Conservation (phyloP, 2,113 vertebrate genomes). For the Morone saxatilis region DNA sequence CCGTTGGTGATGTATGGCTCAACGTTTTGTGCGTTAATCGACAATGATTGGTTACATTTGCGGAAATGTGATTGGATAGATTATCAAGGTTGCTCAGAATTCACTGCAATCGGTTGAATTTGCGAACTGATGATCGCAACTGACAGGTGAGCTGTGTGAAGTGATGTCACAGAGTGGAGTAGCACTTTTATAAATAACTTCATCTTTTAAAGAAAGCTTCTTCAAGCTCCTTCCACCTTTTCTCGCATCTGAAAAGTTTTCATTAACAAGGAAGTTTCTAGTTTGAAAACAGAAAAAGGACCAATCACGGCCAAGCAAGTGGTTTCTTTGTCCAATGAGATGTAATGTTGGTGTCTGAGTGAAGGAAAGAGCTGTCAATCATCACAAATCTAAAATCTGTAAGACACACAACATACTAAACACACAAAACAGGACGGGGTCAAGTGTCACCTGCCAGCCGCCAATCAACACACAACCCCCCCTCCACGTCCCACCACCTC, state of each 20-base stretch:
- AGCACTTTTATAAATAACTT: no score
- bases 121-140: no score
- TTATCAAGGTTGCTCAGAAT: no score
- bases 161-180: not conserved
- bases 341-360: not conserved
- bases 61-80: no score
- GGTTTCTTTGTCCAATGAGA: not conserved
- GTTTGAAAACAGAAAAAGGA: not conserved
- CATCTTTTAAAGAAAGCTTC: no score
- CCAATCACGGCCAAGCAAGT: not conserved
- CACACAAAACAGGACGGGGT: not conserved
- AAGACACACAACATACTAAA: not conserved
- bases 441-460: slow-evolving; percentile 16
- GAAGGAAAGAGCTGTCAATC: not conserved
- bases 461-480: not conserved
- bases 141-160: no score
- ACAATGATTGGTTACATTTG: no score
- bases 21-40: no score
- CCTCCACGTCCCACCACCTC: not conserved
- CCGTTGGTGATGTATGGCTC: no score
- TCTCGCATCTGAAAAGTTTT: no score
- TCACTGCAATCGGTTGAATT: no score
- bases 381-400: not conserved
- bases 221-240: no score
- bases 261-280: not conserved